These are phyloP conservation scores for Bothrops jararaca DNA, from an alignment of 2,113 vertebrate species.

Conservation along the genomic window DNA sequence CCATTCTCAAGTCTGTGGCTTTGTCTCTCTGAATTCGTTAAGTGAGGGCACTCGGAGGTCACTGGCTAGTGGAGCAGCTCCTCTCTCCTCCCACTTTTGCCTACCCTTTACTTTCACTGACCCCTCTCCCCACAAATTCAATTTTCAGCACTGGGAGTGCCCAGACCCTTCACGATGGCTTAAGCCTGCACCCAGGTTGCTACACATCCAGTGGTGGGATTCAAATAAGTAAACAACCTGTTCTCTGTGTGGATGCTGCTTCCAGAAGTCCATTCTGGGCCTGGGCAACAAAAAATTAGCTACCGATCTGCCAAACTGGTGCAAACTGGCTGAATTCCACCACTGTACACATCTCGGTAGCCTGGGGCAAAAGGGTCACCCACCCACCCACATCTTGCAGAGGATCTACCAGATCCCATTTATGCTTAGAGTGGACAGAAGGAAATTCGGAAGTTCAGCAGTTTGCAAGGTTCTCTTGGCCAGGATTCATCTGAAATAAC, in stretches of 20 bases:
- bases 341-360: no score
- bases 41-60: slow-evolving; percentile 40
- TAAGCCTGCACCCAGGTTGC: neutral
- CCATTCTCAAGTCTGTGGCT: slow-evolving; percentile 8
- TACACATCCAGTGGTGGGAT: no score
- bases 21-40: slow-evolving; percentile 30
- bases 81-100: neutral
- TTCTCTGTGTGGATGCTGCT: no score
- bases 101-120: neutral
- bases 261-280: no score
- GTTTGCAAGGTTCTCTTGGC: neutral
- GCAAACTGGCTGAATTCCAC: no score
- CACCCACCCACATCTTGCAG: neutral
- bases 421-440: neutral
- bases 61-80: neutral
- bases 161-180: neutral
- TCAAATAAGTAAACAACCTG: no score
- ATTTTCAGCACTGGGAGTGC: neutral
- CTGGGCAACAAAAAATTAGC: no score
- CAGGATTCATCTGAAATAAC: neutral
- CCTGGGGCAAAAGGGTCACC: neutral
- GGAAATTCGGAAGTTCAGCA: no score
- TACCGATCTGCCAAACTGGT: no score
- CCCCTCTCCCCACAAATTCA: neutral
- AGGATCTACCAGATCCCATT: neutral